phyloP scores from a whole-genome alignment of 2,888 invertebrate species.

The Nemotelus nigrinus region DNA sequence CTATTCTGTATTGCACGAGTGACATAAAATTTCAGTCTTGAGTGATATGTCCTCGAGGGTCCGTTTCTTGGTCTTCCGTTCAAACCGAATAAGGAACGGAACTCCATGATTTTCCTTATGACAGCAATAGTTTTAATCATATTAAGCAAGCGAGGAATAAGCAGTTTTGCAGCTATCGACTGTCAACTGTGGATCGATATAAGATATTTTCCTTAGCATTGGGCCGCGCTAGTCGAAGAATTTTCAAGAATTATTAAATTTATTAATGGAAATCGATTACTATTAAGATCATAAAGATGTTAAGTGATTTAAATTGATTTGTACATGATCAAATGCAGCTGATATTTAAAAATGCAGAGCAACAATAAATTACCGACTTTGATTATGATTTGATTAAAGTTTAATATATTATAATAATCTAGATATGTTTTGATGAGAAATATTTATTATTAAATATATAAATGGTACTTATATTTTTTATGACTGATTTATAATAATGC shows the following conservation, averaged over 20 bases:
- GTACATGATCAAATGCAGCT: not conserved
- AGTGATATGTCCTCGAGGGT: not conserved
- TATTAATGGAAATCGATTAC: not conserved
- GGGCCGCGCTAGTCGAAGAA: no score
- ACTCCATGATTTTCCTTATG: not conserved
- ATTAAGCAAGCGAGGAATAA: constrained; percentile 14
- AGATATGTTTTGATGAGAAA: not conserved
- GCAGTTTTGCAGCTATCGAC: constrained; percentile 14
- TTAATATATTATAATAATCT: not conserved
- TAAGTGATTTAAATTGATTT: not conserved
- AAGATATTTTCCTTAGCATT: no score
- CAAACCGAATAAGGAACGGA: not conserved
- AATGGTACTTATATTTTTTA: no score
- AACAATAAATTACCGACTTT: not conserved
- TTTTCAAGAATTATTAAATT: not conserved
- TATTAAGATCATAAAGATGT: not conserved
- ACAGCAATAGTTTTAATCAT: constrained; percentile 11
- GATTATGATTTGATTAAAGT: not conserved
- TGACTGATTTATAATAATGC: no score
- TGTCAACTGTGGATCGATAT: not conserved
- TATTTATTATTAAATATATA: no score
- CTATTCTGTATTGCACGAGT: not conserved
- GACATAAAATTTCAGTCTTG: not conserved
- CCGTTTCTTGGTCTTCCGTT: not conserved
- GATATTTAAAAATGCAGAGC: not conserved